Evolutionary conservation across 2,888 invertebrate species (phyloP), one percentile per base, ranked within the genome.

Genomic region (Archips crataeganus): DNA sequence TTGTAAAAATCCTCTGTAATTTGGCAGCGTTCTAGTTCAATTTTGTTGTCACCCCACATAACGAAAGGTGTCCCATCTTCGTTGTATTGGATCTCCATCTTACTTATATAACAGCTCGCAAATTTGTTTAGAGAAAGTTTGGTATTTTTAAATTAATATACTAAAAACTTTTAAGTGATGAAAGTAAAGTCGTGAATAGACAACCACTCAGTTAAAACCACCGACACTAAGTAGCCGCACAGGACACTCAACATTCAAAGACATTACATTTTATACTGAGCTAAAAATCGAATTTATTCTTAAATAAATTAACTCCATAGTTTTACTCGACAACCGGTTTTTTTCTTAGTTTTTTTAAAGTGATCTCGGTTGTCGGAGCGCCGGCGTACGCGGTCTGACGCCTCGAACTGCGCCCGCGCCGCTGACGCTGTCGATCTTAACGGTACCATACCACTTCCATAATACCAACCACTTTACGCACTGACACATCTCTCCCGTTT

Each of bases 11-110:
- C 95, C 60, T 96, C 95, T 0, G 90, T 90, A 9, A 96, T 85
- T 0, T 96, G 95, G 34, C 95, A 95, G 32, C 95, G 92, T 78
- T 98, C 97, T 77, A 97, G 87, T 74, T 95, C 92, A 65, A 97
- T 94, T 71, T 90, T 90, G 36, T 93, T 90, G 36, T 93, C 90
- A 10, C 96, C 97, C 84, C 97, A 90, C 85, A 95, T 95, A 47
- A 97, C 94, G 83, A 92, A 96, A 1, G 96, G 96, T 36, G 94
- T 82, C 23, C 95, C 95, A 77, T 96, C 94, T 51, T 90, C 89
- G 78, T 95, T 95, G 71, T 89, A 92, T 79, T 95, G 88, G 67
- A 96, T 77, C 75, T 91, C 90, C 94, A 95, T 94, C 34, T 51
- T 54, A 15, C 2, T 51, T 47, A 13, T 15, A 8, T 15, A n/a